Percentiles rank a stretch among this genome's conserved stretches.
Evolutionary conservation across 2,888 invertebrate species (phyloP).

Genomic region (Calameuta idolon): DNA sequence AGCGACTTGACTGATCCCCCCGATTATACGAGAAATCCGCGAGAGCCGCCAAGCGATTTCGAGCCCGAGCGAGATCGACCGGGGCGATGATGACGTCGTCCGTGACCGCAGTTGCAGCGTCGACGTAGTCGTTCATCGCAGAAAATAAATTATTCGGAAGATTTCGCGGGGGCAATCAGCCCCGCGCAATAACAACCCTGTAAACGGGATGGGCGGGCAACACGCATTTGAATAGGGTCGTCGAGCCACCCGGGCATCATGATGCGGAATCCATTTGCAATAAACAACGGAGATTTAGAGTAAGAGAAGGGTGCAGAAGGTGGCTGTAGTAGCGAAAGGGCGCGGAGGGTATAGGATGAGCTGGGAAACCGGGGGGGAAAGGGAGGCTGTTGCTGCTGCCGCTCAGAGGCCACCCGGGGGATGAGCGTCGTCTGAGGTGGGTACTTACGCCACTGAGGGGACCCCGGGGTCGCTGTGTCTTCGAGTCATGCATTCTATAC

Average conservation of each 20-base stretch:
- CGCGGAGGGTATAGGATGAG: not conserved
- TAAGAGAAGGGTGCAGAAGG: conserved; percentile 12
- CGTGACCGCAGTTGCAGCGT: not conserved
- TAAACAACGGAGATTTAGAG: conserved; percentile 66
- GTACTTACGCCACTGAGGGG: conserved; percentile 59
- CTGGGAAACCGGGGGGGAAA: not conserved
- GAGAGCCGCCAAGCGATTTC: not conserved
- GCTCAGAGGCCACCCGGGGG: conserved; percentile 29
- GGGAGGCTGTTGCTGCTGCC: conserved; percentile 12
- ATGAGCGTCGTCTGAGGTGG: conserved; percentile 57
- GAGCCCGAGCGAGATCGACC: not conserved
- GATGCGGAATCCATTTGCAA: conserved; percentile 67
- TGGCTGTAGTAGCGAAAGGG: not conserved
- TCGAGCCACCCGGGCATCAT: conserved; percentile 56
- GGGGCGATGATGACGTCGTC: not conserved
- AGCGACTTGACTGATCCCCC: conserved; percentile 50
- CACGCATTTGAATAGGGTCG: conserved; percentile 59
- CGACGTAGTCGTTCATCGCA: conserved; percentile 21
- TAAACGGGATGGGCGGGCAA: conserved; percentile 41
- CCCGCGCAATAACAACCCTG: conserved; percentile 55
- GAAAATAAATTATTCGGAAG: conserved; percentile 62
- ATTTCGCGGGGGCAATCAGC: conserved; percentile 56
- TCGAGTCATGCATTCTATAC: conserved; percentile 66
- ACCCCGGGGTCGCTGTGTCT: conserved; percentile 57
- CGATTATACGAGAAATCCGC: conserved; percentile 3